These are phyloP conservation scores for Sarcophaga subvicina DNA, from an alignment of 2,888 invertebrate species.

Conservation along the genomic window DNA sequence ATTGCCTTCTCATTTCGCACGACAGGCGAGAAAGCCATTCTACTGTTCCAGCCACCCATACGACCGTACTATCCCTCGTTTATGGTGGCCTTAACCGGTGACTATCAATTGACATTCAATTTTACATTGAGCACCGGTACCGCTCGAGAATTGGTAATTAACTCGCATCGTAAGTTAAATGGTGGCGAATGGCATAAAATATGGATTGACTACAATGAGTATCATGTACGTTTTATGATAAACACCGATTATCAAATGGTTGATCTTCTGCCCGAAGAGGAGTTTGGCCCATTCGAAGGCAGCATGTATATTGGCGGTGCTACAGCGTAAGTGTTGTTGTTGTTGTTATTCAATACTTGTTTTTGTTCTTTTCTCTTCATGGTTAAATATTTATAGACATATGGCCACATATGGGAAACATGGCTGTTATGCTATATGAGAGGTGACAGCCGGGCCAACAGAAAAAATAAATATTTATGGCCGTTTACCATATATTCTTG, in stretches of 20 bases:
- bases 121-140: conserved; percentile 93
- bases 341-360: background rate
- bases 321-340: conserved; percentile 87
- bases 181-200: conserved; percentile 98
- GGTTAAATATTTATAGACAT: conserved; percentile 7
- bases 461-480: background rate
- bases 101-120: conserved; percentile 94
- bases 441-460: background rate
- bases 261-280: conserved; percentile 91
- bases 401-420: background rate
- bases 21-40: conserved; percentile 93
- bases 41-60: conserved; percentile 95
- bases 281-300: conserved; percentile 95
- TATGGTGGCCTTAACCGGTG: conserved; percentile 94
- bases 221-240: conserved; percentile 96
- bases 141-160: conserved; percentile 91
- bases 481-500: background rate
- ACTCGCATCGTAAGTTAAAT: conserved; percentile 91
- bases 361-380: conserved; percentile 26
- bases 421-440: background rate
- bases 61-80: conserved; percentile 94
- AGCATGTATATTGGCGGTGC: conserved; percentile 97
- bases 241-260: conserved; percentile 95
- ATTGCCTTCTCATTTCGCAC: conserved; percentile 96
- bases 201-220: conserved; percentile 96